Evolutionary conservation across 2,113 vertebrate species (phyloP).

Genomic region (human (Homo sapiens)): GRCh38 chr4:124436001-124436500

Average conservation of each 20-base stretch:
- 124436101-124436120: conserved; percentile 79
- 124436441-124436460: conserved; percentile 81
- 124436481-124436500: conserved; percentile 88
- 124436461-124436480: conserved; percentile 85
- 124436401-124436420: conserved; percentile 86
- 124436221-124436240: conserved; percentile 78
- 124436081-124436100: conserved; percentile 77
- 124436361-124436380: conserved; percentile 93
- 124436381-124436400: conserved; percentile 90
- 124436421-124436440: conserved; percentile 87
- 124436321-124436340: conserved; percentile 86
- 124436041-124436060: conserved; percentile 77
- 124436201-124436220: conserved; percentile 82
- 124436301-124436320: conserved; percentile 86
- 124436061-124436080: conserved; percentile 76
- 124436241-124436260: conserved; percentile 81
- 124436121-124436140: conserved; percentile 81
- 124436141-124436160: conserved; percentile 67
- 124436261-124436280: conserved; percentile 84
- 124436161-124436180: conserved; percentile 63
- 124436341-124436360: conserved; percentile 91
- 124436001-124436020: conserved; percentile 73
- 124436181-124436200: conserved; percentile 74
- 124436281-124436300: conserved; percentile 84
- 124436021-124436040: conserved; percentile 78